Evolutionary conservation across 2,888 invertebrate genomes (phyloP).

Genomic region (Phlogophora meticulosa): DNA sequence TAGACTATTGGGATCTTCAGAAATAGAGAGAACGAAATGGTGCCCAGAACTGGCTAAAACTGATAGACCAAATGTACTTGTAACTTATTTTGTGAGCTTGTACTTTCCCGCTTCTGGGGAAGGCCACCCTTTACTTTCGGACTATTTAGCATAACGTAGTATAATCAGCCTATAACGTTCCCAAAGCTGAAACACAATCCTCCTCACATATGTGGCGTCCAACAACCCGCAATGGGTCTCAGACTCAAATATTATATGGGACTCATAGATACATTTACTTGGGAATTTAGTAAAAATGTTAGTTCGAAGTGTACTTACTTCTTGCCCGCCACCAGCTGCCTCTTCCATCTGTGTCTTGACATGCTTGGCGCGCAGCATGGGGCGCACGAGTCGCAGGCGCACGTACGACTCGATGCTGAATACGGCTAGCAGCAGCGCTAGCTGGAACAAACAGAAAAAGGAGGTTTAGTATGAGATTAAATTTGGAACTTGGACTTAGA

Average conservation of each 20-base stretch:
- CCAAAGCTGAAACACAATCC: too few relatives aligned
- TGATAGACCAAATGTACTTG: too few relatives aligned
- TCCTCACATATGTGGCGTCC: too few relatives aligned
- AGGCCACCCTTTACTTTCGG: too few relatives aligned
- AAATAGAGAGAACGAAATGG: too few relatives aligned
- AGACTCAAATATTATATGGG: too few relatives aligned
- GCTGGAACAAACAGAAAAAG: conserved; percentile 89
- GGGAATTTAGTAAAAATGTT: not conserved
- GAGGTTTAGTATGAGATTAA: conserved; percentile 22
- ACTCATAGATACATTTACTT: too few relatives aligned
- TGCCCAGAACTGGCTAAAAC: too few relatives aligned
- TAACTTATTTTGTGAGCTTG: not conserved
- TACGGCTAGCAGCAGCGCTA: conserved; percentile 92
- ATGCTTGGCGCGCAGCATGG: conserved; percentile 94
- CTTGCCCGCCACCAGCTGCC: conserved; percentile 94
- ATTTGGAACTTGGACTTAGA: not conserved
- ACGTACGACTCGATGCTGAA: conserved; percentile 94
- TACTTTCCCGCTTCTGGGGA: not conserved
- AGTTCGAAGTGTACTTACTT: conserved; percentile 82
- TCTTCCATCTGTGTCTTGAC: conserved; percentile 94
- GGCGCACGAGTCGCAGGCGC: conserved; percentile 94
- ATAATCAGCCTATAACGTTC: too few relatives aligned
- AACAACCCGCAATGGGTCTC: too few relatives aligned
- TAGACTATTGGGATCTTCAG: too few relatives aligned
- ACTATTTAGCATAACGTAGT: too few relatives aligned